Percentiles rank a stretch among this genome's conserved stretches.
Conservation (phyloP, 2,797 vertebrate genomes). For the Alfaro cultratus region DNA sequence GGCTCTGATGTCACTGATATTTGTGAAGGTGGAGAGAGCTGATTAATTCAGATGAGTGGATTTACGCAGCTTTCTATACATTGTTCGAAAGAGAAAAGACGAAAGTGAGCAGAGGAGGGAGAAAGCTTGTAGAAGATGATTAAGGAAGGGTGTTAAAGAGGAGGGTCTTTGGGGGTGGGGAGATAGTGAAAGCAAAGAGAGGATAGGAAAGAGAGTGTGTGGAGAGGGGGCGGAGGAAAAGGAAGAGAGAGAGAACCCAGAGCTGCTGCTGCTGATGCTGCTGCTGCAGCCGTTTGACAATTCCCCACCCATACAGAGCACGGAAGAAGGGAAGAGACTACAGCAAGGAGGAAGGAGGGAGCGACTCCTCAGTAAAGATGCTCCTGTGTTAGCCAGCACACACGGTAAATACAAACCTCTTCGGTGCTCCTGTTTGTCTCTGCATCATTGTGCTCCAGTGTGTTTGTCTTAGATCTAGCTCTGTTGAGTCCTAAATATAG, state of each 20-base stretch:
- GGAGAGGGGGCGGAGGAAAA: constrained; percentile 61
- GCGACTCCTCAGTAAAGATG: constrained; percentile 71
- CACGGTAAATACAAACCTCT: constrained; percentile 76
- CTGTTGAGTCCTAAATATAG: constrained; percentile 66
- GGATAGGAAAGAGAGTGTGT: constrained; percentile 63
- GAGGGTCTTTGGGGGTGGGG: constrained; percentile 69
- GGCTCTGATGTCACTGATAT: constrained; percentile 57
- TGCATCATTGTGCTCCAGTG: constrained; percentile 42
- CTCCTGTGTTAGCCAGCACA: constrained; percentile 66
- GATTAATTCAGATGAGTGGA: constrained; percentile 77
- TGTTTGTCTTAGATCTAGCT: constrained; percentile 61
- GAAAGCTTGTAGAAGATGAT: constrained; percentile 55
- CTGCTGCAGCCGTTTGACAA: constrained; percentile 79
- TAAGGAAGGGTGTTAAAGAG: constrained; percentile 72
- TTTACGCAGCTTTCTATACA: constrained; percentile 76
- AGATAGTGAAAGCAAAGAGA: constrained; percentile 64
- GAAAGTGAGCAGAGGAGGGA: constrained; percentile 50
- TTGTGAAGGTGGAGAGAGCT: constrained; percentile 61
- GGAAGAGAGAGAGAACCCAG: constrained; percentile 61
- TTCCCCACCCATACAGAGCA: constrained; percentile 81
- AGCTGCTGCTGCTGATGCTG: constrained; percentile 72
- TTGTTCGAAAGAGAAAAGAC: constrained; percentile 44
- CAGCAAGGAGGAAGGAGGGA: constrained; percentile 69
- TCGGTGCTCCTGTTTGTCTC: constrained; percentile 50
- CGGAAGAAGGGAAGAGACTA: constrained; percentile 68